These are phyloP conservation scores for Garrulus glandarius DNA, from an alignment of 2,797 vertebrate species.

Conservation along the genomic window DNA sequence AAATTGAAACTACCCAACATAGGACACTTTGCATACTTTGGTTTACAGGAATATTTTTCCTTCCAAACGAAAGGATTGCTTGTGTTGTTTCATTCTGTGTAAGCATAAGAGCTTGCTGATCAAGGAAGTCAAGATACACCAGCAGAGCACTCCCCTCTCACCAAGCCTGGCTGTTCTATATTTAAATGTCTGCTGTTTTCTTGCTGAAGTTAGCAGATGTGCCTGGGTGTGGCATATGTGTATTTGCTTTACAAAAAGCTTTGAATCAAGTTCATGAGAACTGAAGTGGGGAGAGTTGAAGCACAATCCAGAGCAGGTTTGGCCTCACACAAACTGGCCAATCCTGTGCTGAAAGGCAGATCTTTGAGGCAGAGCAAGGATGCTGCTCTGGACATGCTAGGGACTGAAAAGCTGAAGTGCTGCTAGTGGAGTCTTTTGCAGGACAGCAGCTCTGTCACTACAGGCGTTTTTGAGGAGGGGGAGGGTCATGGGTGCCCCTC, in stretches of 20 bases:
- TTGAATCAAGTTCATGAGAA: neutral
- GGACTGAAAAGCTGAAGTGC: neutral
- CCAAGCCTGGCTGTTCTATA: neutral
- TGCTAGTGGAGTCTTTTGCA: neutral
- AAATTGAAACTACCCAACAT: neutral
- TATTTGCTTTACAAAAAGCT: neutral
- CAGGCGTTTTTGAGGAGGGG: rapidly evolving
- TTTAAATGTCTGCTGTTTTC: slow-evolving; percentile 21
- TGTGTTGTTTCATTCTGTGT: neutral
- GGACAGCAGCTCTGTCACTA: neutral
- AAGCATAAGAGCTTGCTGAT: neutral
- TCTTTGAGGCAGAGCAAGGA: neutral
- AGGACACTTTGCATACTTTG: neutral
- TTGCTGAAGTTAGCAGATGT: slow-evolving; percentile 8
- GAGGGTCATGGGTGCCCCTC: neutral
- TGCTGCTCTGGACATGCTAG: rapidly evolving
- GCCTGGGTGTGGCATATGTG: neutral
- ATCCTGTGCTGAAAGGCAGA: rapidly evolving
- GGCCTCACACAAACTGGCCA: rapidly evolving
- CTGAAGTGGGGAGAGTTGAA: neutral
- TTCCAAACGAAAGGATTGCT: neutral
- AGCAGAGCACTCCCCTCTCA: neutral
- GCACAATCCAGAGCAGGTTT: neutral
- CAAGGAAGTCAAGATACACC: neutral
- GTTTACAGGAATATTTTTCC: neutral